phyloP scores from a whole-genome alignment of 2,797 vertebrate genomes.

The Dermochelys coriacea region DNA sequence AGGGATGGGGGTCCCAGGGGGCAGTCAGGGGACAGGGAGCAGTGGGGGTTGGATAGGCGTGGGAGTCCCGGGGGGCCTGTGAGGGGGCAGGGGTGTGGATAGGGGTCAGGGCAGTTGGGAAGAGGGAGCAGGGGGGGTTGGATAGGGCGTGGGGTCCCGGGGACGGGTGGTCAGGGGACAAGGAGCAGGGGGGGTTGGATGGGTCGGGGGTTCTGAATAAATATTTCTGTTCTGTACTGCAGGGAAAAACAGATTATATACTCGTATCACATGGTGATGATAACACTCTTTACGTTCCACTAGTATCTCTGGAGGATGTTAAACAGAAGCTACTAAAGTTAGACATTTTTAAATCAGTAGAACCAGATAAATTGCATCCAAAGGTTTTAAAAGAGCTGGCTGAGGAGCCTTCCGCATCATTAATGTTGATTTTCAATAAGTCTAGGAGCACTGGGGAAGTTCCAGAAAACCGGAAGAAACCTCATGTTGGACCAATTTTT shows the following conservation, averaged over 20 bases:
- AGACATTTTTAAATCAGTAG: neutral
- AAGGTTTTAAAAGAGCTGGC: neutral
- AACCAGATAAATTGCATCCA: neutral
- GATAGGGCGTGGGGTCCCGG: too few relatives aligned
- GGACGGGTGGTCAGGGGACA: too few relatives aligned
- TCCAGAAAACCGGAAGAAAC: neutral
- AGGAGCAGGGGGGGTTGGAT: too few relatives aligned
- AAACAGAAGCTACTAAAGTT: neutral
- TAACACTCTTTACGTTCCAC: neutral
- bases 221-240: neutral
- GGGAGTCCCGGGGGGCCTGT: too few relatives aligned
- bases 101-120: too few relatives aligned
- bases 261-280: neutral
- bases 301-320: neutral
- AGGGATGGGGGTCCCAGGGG: too few relatives aligned
- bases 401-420: neutral
- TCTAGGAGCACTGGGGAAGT: neutral
- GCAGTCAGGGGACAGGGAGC: too few relatives aligned
- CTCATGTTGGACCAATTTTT: neutral
- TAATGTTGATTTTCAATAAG: neutral
- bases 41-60: too few relatives aligned
- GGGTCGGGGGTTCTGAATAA: neutral
- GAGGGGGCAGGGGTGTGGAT: too few relatives aligned
- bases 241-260: neutral
- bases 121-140: too few relatives aligned